Base-by-base conservation (phyloP, 2,888 invertebrate species). In the Lepidochrysops patricia region DNA sequence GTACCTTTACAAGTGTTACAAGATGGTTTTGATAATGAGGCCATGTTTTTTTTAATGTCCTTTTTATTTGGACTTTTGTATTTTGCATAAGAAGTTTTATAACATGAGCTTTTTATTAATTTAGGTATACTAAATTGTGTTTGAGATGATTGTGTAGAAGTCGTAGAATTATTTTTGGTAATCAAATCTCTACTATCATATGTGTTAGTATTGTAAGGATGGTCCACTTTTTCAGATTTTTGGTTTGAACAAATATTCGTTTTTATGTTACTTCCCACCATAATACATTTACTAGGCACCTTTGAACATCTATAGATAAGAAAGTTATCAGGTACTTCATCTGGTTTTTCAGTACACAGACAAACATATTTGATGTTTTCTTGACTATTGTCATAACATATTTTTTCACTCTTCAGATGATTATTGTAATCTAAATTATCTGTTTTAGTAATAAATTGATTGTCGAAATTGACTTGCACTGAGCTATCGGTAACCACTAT, bases 301-400 rank as follows among this genome's bases (percentile, higher is more conserved):
- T 73, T 72, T 19, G 77, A 79, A 64, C 85, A 84, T 72, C 81
- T 84, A 61, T 80, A 83, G 52, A 84, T 72, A 37, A 80, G 64
- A 62, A 79, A 74, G 61, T 80, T 78, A 52, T 83, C 79, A 48
- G 75, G 75, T 4, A 70, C 64, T 34, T 76, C 73, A 49, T 70
- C 67, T 23, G 69, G 59, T 52, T 79, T 73, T 23, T 77, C 68
- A 57, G 73, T 70, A 64, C 86, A 85, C 48, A 83, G 66, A 67
- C 88, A 87, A 4, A 82, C 74, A 69, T 81, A 81, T 63, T 80
- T 79, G 13, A 80, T 71, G 58, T 83, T 78, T 12, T 60, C 58
- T 60, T 57, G 62, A n/a, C 61, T 57, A 57, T 70, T 68, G 61
- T 74, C 73, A 2, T 71, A 64, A 69, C 62, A 56, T 69, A 61